A percentile compares a stretch with the other conserved stretches of the same genome.
These are phyloP conservation scores for Aphaenogaster rudis DNA, from an alignment of 1,140 invertebrate genomes.

Conservation along the genomic window DNA sequence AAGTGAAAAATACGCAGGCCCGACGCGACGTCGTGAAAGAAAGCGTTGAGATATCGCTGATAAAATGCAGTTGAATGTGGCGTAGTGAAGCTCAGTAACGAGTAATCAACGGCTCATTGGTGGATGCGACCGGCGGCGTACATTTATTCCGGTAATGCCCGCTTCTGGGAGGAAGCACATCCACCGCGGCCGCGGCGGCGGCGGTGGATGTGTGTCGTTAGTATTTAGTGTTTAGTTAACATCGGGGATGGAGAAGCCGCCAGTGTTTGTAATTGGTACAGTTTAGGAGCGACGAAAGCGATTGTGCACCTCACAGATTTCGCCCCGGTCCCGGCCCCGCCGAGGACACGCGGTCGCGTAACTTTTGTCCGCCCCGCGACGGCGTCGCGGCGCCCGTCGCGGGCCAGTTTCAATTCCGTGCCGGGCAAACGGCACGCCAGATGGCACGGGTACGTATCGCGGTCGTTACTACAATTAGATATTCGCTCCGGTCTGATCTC, in stretches of 20 bases:
- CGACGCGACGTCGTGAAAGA: not conserved
- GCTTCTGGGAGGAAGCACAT: conserved; percentile 3
- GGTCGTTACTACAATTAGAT: conserved; percentile 83
- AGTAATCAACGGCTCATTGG: conserved; percentile 73
- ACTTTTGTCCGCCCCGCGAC: conserved; percentile 61
- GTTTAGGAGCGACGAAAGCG: conserved; percentile 84
- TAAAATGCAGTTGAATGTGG: conserved; percentile 17
- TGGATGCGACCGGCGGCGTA: conserved; percentile 53
- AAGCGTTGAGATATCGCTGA: not conserved
- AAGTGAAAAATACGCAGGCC: not conserved
- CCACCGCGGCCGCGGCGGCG: conserved; percentile 33
- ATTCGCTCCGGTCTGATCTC: conserved; percentile 81
- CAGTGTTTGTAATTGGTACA: conserved; percentile 86
- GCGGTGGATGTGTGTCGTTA: conserved; percentile 81
- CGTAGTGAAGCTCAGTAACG: conserved; percentile 53
- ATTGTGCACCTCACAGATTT: conserved; percentile 86
- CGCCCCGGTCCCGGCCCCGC: conserved; percentile 55
- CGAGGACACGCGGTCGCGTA: conserved; percentile 47
- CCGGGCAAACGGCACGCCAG: conserved; percentile 78
- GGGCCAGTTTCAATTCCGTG: conserved; percentile 74
- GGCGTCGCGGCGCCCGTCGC: not conserved
- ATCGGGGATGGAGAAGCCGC: conserved; percentile 82
- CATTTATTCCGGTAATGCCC: conserved; percentile 61
- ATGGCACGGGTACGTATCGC: conserved; percentile 83
- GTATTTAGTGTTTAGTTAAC: conserved; percentile 87